Percentiles rank a stretch among this genome's conserved stretches.
Evolutionary conservation across 2,113 vertebrate species (phyloP).

Genomic region (Melanocharis versteri): DNA sequence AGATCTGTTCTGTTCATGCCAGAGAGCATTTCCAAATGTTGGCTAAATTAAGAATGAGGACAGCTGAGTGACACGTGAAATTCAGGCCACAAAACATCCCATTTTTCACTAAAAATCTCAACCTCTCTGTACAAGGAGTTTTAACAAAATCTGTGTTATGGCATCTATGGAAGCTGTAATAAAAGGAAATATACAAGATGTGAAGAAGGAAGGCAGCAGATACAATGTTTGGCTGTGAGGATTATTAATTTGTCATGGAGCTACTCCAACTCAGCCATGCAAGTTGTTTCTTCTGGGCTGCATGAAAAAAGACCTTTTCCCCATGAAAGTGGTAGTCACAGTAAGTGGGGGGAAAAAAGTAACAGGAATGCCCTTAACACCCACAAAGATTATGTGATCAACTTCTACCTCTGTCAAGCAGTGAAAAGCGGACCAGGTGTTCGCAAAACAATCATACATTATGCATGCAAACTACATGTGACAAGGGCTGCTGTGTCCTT

Average conservation of each 20-base stretch:
- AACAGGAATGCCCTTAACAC: not conserved
- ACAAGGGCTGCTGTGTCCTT: not conserved
- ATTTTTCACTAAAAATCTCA: not conserved
- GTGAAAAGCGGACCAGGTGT: not conserved
- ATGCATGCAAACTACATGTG: not conserved
- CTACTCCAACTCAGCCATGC: not conserved
- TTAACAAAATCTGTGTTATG: not conserved
- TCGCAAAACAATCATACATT: not conserved
- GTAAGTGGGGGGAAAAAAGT: not conserved
- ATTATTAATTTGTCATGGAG: not conserved
- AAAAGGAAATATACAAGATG: not conserved
- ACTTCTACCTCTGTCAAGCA: not conserved
- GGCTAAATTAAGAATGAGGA: not conserved
- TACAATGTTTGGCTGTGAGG: not conserved
- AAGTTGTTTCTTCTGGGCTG: not conserved
- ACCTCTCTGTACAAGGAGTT: not conserved
- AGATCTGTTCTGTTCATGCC: not conserved
- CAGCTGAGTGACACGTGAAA: not conserved
- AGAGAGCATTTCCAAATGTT: not conserved
- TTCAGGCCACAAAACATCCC: not conserved
- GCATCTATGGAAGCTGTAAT: not conserved
- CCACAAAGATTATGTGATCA: not conserved
- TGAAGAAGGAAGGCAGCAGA: not conserved
- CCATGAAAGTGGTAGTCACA: not conserved
- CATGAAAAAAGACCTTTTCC: not conserved